Evolutionary conservation across 2,113 vertebrate genomes (phyloP).

Genomic region (Festucalex cinctus): DNA sequence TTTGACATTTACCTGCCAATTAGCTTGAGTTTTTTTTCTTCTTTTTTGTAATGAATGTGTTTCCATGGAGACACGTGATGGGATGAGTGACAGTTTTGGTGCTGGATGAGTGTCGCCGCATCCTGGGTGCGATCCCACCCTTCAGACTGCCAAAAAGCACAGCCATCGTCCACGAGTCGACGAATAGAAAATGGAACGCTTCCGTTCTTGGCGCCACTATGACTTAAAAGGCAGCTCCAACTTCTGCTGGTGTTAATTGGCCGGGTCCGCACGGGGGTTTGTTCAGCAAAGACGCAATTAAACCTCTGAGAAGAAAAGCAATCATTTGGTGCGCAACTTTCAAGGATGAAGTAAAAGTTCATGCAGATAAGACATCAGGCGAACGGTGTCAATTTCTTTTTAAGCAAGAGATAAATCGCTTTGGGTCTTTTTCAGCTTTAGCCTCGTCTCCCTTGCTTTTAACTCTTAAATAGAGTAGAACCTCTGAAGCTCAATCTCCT

Average conservation of each 20-base stretch:
- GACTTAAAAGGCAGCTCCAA: slow-evolving; percentile 27
- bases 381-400: slow-evolving; percentile 7
- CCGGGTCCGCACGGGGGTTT: slow-evolving; percentile 21
- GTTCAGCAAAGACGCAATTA: slow-evolving; percentile 32
- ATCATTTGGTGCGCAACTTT: slow-evolving; percentile 16
- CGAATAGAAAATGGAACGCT: slow-evolving; percentile 18
- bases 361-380: background rate
- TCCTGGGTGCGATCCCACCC: slow-evolving; percentile 57
- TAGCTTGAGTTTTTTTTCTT: slow-evolving; percentile 36
- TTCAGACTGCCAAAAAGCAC: slow-evolving; percentile 48
- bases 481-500: background rate
- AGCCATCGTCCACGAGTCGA: slow-evolving; percentile 22
- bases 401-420: background rate
- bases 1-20: background rate
- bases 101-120: slow-evolving; percentile 61
- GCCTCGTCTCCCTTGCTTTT: background rate
- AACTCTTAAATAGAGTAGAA: background rate
- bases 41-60: slow-evolving; percentile 33
- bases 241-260: slow-evolving; percentile 52
- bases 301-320: slow-evolving; percentile 13
- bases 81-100: slow-evolving; percentile 70
- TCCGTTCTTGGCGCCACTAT: slow-evolving; percentile 13
- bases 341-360: slow-evolving; percentile 18
- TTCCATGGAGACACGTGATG: slow-evolving; percentile 56
- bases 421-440: background rate